A percentile compares a stretch with the other conserved stretches of the same genome.
phyloP scores from a whole-genome alignment of 2,888 invertebrate genomes.

The Lissocephala sabroskyi region DNA sequence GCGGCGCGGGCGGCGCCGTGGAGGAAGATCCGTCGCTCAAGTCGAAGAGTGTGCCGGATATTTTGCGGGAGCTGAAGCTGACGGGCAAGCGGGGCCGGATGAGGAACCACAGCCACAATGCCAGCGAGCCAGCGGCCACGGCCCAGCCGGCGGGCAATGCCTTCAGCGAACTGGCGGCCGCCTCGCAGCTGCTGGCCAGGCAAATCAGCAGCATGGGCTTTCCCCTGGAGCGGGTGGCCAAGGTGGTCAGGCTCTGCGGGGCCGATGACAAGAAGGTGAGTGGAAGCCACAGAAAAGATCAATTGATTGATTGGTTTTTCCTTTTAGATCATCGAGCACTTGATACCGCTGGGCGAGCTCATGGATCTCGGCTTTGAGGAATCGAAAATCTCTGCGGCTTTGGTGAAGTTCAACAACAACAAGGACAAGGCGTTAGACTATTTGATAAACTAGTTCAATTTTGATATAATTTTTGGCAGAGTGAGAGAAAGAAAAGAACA shows the following conservation, averaged over 20 bases:
- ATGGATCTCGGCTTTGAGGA: conserved; percentile 89
- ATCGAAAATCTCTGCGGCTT: conserved; percentile 81
- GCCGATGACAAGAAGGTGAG: conserved; percentile 88
- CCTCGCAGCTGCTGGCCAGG: conserved; percentile 79
- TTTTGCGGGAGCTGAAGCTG: conserved; percentile 82
- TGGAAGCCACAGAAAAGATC: no score
- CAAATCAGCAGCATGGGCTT: conserved; percentile 92
- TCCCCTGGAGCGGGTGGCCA: conserved; percentile 83
- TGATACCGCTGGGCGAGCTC: conserved; percentile 78
- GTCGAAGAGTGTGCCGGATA: conserved; percentile 82
- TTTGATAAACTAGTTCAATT: conserved; percentile 79
- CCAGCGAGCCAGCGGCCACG: not conserved
- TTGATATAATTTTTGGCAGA: no score
- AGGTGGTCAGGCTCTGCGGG: conserved; percentile 85
- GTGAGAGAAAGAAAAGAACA: not conserved
- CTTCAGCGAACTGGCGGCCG: conserved; percentile 55
- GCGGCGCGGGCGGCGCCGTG: conserved; percentile 4
- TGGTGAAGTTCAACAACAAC: conserved; percentile 85
- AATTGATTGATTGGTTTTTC: not conserved
- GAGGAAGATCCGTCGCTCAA: conserved; percentile 51
- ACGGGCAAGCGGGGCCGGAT: conserved; percentile 74
- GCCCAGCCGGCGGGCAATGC: conserved; percentile 5
- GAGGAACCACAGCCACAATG: conserved; percentile 75
- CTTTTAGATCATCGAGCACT: conserved; percentile 84
- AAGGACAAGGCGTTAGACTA: conserved; percentile 89